These are phyloP conservation scores for Epinephelus fuscoguttatus DNA, from an alignment of 2,113 vertebrate genomes.

Conservation along the genomic window DNA sequence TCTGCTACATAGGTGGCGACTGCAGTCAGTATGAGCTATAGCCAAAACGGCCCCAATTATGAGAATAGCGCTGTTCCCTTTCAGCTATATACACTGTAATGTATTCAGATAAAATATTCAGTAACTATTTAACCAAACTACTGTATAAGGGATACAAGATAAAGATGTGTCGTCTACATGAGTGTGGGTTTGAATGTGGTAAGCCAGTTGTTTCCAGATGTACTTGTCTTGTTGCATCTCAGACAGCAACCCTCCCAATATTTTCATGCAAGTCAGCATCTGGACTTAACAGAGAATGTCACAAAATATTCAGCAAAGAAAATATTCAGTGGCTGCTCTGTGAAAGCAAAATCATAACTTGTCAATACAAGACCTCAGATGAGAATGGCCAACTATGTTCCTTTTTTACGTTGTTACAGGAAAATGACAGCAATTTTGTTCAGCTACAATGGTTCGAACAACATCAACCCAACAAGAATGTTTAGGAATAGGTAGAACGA, in stretches of 20 bases:
- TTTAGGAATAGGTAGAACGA: neutral
- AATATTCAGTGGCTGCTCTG: conserved; percentile 12
- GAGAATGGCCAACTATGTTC: neutral
- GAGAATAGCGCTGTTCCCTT: neutral
- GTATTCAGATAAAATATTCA: neutral
- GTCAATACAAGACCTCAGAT: conserved; percentile 17
- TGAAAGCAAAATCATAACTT: conserved; percentile 23
- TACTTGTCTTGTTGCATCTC: neutral
- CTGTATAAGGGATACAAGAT: neutral
- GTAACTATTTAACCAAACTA: neutral
- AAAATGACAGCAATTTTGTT: conserved; percentile 36
- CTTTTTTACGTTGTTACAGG: neutral
- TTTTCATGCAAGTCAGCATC: conserved; percentile 10
- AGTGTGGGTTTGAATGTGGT: neutral
- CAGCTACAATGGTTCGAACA: conserved; percentile 2
- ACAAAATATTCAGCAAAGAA: conserved; percentile 14
- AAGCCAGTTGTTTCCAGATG: neutral
- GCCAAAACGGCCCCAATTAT: neutral
- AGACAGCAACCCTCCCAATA: neutral
- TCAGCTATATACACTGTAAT: neutral
- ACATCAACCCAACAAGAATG: neutral
- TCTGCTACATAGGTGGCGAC: neutral
- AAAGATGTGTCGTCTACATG: neutral
- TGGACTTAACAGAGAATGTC: neutral
- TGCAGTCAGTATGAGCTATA: neutral